phyloP scores from a whole-genome alignment of 2,888 invertebrate genomes.

The Dexiosoma caninum region DNA sequence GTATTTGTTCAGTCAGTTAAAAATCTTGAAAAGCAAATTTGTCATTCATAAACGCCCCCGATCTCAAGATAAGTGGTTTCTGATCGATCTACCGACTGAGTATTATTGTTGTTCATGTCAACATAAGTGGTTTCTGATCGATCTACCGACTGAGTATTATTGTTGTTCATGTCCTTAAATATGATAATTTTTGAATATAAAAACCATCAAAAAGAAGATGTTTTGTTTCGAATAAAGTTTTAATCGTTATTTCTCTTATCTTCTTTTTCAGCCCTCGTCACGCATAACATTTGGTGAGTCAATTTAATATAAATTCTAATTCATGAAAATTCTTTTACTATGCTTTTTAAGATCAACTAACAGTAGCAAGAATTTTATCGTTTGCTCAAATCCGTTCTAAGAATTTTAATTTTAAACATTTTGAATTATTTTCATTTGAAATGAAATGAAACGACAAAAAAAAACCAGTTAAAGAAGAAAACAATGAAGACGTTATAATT shows the following conservation, averaged over 20 bases:
- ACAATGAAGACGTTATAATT: background rate
- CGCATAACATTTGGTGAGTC: background rate
- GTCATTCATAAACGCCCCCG: too few species aligned
- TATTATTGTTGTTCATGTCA: background rate
- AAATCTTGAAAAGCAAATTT: too few species aligned
- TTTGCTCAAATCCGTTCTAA: background rate
- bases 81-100: background rate
- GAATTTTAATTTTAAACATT: background rate
- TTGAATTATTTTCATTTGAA: background rate
- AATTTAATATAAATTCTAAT: background rate
- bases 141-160: background rate
- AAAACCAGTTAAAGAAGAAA: background rate
- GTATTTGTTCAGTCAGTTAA: too few species aligned
- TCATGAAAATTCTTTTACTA: background rate
- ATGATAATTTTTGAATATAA: background rate
- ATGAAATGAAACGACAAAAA: too few species aligned
- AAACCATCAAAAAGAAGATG: background rate
- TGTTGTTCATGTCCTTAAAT: background rate
- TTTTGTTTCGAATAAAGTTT: too few species aligned
- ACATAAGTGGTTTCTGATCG: background rate
- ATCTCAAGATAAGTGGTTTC: background rate
- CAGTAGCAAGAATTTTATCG: background rate
- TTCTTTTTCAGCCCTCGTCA: background rate
- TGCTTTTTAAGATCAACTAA: background rate
- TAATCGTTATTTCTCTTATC: background rate